These are phyloP conservation scores for Chrysolina americana DNA, from an alignment of 2,888 invertebrate genomes.

Conservation along the genomic window DNA sequence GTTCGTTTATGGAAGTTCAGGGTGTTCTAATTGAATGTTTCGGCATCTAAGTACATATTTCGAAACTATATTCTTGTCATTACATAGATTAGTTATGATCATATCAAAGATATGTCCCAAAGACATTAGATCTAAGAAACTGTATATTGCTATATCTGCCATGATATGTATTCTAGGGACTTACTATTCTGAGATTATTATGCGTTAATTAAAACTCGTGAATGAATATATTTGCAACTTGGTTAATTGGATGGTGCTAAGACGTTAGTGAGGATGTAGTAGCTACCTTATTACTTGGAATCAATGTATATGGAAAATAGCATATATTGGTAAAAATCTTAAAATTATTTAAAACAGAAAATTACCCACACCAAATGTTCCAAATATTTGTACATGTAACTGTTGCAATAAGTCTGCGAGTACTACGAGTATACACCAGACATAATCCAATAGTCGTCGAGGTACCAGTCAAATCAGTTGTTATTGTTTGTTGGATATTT, in stretches of 20 bases:
- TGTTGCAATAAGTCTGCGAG: too few species aligned
- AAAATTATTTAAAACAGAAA: too few species aligned
- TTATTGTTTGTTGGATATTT: too few species aligned
- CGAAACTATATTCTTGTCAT: background rate
- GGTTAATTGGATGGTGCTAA: background rate
- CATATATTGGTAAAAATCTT: too few species aligned
- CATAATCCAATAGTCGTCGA: too few species aligned
- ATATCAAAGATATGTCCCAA: slow-evolving; percentile 16
- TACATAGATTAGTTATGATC: background rate
- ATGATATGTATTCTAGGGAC: background rate
- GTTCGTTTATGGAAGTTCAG: too few species aligned
- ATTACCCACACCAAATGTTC: too few species aligned
- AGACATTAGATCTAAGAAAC: slow-evolving; percentile 13
- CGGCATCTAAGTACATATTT: background rate
- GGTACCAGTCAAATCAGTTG: too few species aligned
- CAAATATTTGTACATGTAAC: too few species aligned
- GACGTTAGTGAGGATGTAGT: background rate
- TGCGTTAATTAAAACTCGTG: background rate
- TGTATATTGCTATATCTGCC: background rate
- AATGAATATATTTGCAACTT: background rate
- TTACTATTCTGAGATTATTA: slow-evolving; percentile 7
- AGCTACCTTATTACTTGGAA: background rate
- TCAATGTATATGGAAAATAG: too few species aligned
- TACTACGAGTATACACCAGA: too few species aligned
- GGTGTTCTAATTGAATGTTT: background rate